These are phyloP conservation scores for Merops nubicus DNA, from an alignment of 2,113 vertebrate species.

Conservation along the genomic window DNA sequence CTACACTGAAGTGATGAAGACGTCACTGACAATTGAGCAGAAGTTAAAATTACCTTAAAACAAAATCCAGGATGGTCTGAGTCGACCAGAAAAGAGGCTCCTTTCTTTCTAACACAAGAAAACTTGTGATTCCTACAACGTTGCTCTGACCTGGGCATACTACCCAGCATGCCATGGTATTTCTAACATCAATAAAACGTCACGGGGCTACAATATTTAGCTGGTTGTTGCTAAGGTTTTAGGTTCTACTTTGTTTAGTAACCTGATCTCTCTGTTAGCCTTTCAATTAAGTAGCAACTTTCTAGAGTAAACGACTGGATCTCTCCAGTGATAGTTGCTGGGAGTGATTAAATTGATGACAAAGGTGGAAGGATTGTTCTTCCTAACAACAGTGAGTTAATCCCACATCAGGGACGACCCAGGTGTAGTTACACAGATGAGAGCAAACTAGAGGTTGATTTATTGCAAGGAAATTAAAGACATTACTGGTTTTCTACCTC, in stretches of 20 bases:
- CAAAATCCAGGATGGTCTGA: not conserved
- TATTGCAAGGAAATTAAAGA: not conserved
- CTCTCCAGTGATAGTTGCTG: not conserved
- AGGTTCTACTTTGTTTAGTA: not conserved
- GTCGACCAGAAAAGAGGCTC: not conserved
- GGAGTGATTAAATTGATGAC: not conserved
- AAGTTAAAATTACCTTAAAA: not conserved
- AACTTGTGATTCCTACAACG: not conserved
- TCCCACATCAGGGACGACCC: not conserved
- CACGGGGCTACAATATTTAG: constrained; percentile 6
- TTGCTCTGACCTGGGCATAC: not conserved
- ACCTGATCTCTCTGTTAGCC: not conserved
- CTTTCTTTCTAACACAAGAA: not conserved
- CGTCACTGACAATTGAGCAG: not conserved
- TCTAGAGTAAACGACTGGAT: not conserved
- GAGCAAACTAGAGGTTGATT: not conserved
- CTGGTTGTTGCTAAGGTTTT: constrained; percentile 26
- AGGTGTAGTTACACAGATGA: not conserved
- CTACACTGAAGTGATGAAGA: not conserved
- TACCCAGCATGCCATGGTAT: not conserved
- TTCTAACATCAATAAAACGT: constrained; percentile 2
- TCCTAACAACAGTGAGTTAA: not conserved
- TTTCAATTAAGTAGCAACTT: not conserved
- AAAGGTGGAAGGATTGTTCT: not conserved
- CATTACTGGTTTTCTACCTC: not conserved